phyloP scores from a whole-genome alignment of 2,888 invertebrate species.

The Nebria brevicollis region DNA sequence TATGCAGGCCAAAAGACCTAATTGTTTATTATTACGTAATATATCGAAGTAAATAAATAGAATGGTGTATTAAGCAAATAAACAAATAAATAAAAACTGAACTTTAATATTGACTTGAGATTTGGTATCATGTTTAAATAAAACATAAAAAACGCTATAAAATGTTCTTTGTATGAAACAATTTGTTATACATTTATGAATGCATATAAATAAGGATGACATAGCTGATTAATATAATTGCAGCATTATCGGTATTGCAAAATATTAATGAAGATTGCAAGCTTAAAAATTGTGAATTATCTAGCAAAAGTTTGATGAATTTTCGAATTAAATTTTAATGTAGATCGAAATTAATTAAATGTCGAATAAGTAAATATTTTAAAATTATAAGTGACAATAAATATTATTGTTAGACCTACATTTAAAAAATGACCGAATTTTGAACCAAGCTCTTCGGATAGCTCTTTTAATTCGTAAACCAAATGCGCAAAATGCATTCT shows the following conservation, averaged over 20 bases:
- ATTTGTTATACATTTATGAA: neutral
- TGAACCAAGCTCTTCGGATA: conserved; percentile 27
- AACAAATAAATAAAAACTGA: neutral
- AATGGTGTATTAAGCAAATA: neutral
- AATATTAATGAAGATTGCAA: too few relatives aligned
- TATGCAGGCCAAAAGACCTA: too few relatives aligned
- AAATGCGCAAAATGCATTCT: conserved; percentile 29
- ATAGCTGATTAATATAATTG: too few relatives aligned
- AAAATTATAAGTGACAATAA: too few relatives aligned
- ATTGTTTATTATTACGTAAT: too few relatives aligned
- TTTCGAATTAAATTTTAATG: too few relatives aligned
- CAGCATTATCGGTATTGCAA: too few relatives aligned
- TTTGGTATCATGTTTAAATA: neutral
- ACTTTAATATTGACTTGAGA: neutral
- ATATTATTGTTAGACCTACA: neutral
- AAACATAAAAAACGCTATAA: neutral
- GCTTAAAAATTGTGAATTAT: too few relatives aligned
- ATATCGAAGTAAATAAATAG: neutral
- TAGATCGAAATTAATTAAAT: too few relatives aligned
- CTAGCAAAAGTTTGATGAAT: too few relatives aligned
- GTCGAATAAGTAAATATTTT: too few relatives aligned
- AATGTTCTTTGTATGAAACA: neutral
- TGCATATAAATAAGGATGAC: neutral
- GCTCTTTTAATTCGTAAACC: conserved; percentile 27
- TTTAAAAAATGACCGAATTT: conserved; percentile 21